Percentiles rank a stretch among this genome's conserved stretches.
phyloP scores from a whole-genome alignment of 2,797 vertebrate species.

The Lacerta agilis region DNA sequence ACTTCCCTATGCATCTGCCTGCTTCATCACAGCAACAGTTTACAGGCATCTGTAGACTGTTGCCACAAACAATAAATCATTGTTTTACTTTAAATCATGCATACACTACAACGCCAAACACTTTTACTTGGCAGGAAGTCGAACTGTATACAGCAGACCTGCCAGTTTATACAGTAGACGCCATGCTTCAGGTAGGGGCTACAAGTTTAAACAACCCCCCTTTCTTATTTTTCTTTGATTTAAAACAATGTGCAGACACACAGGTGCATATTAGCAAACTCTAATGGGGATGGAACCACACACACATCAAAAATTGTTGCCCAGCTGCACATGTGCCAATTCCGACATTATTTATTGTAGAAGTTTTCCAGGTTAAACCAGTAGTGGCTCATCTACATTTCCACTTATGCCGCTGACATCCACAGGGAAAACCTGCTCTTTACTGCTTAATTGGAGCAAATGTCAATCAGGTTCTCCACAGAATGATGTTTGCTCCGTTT shows the following conservation, averaged over 20 bases:
- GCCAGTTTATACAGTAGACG: neutral
- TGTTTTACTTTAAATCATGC: neutral
- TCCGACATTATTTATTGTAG: neutral
- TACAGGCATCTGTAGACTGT: neutral
- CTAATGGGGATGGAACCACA: neutral
- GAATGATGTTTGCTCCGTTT: too few relatives aligned
- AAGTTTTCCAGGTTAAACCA: neutral
- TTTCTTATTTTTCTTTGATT: neutral
- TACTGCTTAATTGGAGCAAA: too few relatives aligned
- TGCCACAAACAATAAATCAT: neutral
- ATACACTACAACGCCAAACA: neutral
- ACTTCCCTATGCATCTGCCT: neutral
- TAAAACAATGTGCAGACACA: neutral
- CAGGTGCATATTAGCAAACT: neutral
- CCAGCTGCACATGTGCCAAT: neutral
- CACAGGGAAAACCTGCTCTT: too few relatives aligned
- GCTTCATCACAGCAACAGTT: neutral
- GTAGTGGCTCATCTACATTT: neutral
- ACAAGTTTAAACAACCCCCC: too few relatives aligned
- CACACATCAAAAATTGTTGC: neutral
- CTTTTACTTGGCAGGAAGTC: neutral
- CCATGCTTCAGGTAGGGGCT: neutral
- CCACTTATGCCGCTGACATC: too few relatives aligned
- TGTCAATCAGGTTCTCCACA: too few relatives aligned
- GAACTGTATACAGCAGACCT: neutral